Evolutionary conservation across 1,140 invertebrate species (phyloP), one percentile per base, ranked within the genome.

Genomic region (Diorhabda carinulata): DNA sequence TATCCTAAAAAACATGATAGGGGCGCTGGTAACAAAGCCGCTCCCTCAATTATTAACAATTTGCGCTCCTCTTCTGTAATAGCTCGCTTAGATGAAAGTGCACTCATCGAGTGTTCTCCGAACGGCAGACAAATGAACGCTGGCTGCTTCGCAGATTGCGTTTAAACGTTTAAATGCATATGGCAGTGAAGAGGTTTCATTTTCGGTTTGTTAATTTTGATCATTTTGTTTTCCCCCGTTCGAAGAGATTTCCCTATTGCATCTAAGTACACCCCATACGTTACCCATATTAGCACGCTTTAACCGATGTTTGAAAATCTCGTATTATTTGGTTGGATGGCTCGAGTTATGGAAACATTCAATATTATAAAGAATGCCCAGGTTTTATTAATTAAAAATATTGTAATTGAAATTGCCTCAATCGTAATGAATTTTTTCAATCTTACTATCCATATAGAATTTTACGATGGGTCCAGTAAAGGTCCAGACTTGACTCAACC

Each of bases 1-100:
- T 68, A 68, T 68, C 60, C 67, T 68, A 62, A 68, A 56, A 67
- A 67, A 61, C 67, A 61, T 62, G 57, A 47, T 57, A 63, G 61
- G 67, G 67, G 60, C 59, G 67, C n/a, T 44, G 45, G 62, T 42
- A 63, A 68, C 67, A 68, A 68, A 60, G 65, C 68, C 61, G 64
- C 68, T 64, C 68, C 68, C 68, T 65, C 68, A 69, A 69, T 69
- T 69, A 69, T 69, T 69, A 69, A 69, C 68, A 69, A 69, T 69
- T 65, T 62, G 61, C 57, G 65, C 57, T 67, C 65, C 60, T 61
- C 61, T 69, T 57, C 64, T 61, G 63, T 65, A 65, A 65, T 65
- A 60, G 63, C 61, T 52, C 62, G 63, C 61, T 69, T 69, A 65
- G 63, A 56, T 65, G 63, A 52, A 25, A 68, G 68, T 65, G 63